These are phyloP conservation scores for Takifugu ocellatus DNA, from an alignment of 2,797 vertebrate genomes.

Conservation along the genomic window DNA sequence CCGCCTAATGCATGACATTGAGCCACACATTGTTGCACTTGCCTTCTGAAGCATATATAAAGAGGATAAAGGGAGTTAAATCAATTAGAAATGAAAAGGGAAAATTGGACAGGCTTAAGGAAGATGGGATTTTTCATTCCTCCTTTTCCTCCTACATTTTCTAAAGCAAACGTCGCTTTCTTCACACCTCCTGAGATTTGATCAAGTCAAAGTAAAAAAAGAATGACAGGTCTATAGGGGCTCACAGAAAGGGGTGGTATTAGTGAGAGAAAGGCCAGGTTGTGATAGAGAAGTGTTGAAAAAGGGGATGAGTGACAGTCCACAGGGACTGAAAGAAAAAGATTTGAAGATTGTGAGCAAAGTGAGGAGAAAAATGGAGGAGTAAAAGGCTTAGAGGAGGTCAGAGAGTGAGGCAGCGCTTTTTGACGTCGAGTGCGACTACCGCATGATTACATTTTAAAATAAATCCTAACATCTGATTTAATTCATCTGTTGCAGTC, in stretches of 20 bases:
- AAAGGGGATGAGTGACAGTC: conserved; percentile 8
- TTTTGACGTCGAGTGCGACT: too few species aligned
- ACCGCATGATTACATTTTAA: too few species aligned
- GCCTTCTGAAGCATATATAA: conserved; percentile 21
- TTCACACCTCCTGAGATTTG: conserved; percentile 8
- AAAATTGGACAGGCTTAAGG: neutral
- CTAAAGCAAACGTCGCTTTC: neutral
- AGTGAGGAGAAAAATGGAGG: neutral
- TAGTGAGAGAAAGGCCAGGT: conserved; percentile 3
- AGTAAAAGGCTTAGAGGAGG: neutral
- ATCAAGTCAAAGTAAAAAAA: neutral
- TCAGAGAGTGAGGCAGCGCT: too few species aligned
- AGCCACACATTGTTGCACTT: conserved; percentile 13
- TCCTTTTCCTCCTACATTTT: conserved; percentile 11
- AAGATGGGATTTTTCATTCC: conserved; percentile 18
- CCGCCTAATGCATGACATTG: conserved; percentile 39
- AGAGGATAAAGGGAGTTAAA: conserved; percentile 8
- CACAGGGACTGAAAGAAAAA: neutral
- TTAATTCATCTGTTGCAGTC: too few species aligned
- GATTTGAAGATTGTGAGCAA: neutral
- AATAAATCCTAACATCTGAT: too few species aligned
- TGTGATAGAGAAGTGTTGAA: neutral
- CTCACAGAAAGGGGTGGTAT: neutral
- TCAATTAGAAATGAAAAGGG: neutral
- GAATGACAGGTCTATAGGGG: too few species aligned